These are phyloP conservation scores for Drosophila infuscata DNA, from an alignment of 2,888 invertebrate genomes.

Conservation along the genomic window DNA sequence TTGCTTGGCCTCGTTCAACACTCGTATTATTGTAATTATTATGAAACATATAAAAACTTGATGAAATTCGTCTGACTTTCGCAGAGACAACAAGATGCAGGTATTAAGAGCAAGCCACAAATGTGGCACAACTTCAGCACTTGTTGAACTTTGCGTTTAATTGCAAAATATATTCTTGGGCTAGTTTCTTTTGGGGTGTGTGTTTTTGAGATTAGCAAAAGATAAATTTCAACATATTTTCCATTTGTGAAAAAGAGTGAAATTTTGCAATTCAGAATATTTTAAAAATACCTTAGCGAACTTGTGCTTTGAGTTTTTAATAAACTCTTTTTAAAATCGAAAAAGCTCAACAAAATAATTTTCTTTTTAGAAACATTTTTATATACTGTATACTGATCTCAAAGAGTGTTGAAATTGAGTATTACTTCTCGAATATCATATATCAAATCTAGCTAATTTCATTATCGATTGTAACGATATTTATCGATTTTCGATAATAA, in stretches of 20 bases:
- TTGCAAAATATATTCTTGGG: constrained; percentile 7
- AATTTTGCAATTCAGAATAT: background rate
- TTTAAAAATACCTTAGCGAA: background rate
- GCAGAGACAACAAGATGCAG: constrained; percentile 15
- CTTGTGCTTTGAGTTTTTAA: background rate
- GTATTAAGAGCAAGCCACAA: constrained; percentile 14
- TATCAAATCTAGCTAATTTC: background rate
- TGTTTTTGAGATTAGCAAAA: background rate
- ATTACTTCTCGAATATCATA: background rate
- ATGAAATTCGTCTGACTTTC: constrained; percentile 40
- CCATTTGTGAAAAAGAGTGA: background rate
- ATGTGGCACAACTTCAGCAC: constrained; percentile 27
- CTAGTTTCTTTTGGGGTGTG: background rate
- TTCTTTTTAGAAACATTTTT: background rate
- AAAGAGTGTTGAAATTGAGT: background rate
- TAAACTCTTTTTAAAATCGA: background rate
- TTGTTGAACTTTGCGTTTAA: constrained; percentile 14
- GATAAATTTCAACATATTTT: background rate
- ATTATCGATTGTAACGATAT: background rate
- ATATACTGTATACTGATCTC: background rate
- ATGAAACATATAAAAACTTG: constrained; percentile 17
- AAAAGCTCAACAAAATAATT: too few relatives aligned
- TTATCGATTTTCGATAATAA: background rate
- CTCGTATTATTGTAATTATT: constrained; percentile 30
- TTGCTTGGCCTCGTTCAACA: constrained; percentile 8